These are phyloP conservation scores for Phocides pigmalion DNA, from an alignment of 1,140 invertebrate genomes.

Conservation along the genomic window DNA sequence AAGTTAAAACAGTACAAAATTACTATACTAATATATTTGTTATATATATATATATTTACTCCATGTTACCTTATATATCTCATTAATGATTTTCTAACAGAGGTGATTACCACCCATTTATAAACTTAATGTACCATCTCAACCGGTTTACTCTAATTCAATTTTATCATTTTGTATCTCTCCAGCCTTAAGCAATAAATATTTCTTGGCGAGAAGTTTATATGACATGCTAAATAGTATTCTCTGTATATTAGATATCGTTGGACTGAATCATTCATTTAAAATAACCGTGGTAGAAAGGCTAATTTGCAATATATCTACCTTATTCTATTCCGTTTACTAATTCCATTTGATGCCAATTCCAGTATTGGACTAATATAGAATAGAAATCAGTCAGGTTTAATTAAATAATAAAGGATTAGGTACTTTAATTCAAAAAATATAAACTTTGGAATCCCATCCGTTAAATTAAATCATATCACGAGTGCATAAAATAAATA, in stretches of 20 bases:
- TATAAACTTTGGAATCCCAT: background rate
- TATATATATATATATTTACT: too few species aligned
- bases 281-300: background rate
- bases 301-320: constrained; percentile 1
- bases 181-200: constrained; percentile 32
- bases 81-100: background rate
- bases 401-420: background rate
- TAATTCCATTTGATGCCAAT: background rate
- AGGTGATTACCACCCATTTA: constrained; percentile 7
- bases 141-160: constrained; percentile 10
- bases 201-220: constrained; percentile 10
- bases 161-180: constrained; percentile 31
- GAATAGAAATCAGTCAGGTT: background rate
- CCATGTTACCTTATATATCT: background rate
- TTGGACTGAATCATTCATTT: background rate
- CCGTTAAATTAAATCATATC: background rate
- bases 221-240: background rate
- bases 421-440: background rate
- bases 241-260: background rate
- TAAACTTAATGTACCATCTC: constrained; percentile 7
- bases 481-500: constrained; percentile 3
- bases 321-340: background rate
- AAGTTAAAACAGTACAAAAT: too few species aligned
- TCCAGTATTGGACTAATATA: background rate
- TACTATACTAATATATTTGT: too few species aligned